Evolutionary conservation across 1,140 invertebrate genomes (phyloP).

Genomic region (Saccostrea echinata): DNA sequence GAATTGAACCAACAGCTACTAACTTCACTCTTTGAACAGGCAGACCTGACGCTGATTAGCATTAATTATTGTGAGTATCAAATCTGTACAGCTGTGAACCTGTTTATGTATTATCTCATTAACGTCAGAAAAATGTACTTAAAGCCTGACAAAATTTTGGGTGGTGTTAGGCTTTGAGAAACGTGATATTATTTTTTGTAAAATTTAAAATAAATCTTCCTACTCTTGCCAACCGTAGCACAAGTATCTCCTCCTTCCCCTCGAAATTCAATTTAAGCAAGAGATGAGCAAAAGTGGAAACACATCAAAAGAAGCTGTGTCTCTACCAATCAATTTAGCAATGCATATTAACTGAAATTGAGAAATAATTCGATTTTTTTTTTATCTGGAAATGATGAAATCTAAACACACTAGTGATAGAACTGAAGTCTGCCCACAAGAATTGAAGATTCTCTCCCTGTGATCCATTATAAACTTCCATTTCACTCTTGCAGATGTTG

Average conservation of each 20-base stretch:
- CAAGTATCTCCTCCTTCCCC: background rate
- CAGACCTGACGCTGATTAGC: background rate
- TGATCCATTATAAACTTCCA: constrained; percentile 28
- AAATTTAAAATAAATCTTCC: background rate
- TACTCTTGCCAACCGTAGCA: background rate
- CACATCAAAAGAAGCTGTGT: background rate
- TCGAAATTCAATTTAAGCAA: background rate
- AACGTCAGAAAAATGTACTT: background rate
- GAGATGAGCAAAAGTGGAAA: background rate
- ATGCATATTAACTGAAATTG: background rate
- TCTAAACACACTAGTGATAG: background rate
- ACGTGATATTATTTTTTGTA: background rate
- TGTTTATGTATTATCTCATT: too few species aligned
- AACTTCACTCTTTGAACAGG: background rate
- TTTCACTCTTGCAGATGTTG: constrained; percentile 8
- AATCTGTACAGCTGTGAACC: background rate
- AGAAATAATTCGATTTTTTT: background rate
- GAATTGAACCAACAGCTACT: background rate
- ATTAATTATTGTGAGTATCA: background rate
- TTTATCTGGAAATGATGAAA: background rate
- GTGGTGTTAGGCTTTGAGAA: background rate
- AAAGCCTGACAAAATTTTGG: background rate
- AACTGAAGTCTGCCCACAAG: background rate
- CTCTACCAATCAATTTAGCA: background rate
- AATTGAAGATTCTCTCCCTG: background rate